Evolutionary conservation across 2,113 vertebrate species (phyloP), one percentile per base, ranked within the genome.

Genomic region (Furnarius figulus): DNA sequence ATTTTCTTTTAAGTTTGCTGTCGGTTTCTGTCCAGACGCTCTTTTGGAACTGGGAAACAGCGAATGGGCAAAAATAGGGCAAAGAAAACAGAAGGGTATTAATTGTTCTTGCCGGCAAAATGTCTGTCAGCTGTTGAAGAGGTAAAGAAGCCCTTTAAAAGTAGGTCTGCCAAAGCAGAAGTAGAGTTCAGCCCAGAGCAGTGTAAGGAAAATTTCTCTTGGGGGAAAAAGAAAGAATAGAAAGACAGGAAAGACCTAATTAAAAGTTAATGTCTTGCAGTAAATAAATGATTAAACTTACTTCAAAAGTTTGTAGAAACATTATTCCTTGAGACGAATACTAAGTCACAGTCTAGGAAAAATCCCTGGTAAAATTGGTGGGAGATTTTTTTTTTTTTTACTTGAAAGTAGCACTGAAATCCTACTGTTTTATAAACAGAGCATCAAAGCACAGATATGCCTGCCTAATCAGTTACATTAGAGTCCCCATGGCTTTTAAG

Each of bases 231-330:
- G 59, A 67, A 85, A 62, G 55, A 85, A 85, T 71, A 81, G 80
- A 80, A 35, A 93, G 73, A 50, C 67, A 92, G 79, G 23, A 87
- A 96, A 95, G 73, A 74, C 63, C 65, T 93, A 95, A 97, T 95
- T 97, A 95, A 96, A 92, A 91, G 58, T 63, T 55, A 96, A 94
- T 44, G 35, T 85, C 84, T 95, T 89, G 62, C 61, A 91, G 95
- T 92, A 96, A 97, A 97, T 95, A 97, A 95, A 96, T 95, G 61
- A 95, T 84, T 95, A 81, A 95, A 78, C 50, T 63, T 61, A 22
- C 65, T 96, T 86, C 79, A 76, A 78, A 94, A 93, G 59, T n/a
- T 16, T 50, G 65, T 50, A 88, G 85, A 92, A 89, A 96, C 37
- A 81, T 52, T 82, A 84, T 80, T 95, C 30, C 52, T 75, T 72